Percentiles rank a stretch among this genome's conserved stretches.
Evolutionary conservation across 2,113 vertebrate species (phyloP).

Genomic region (Patagioenas fasciata): DNA sequence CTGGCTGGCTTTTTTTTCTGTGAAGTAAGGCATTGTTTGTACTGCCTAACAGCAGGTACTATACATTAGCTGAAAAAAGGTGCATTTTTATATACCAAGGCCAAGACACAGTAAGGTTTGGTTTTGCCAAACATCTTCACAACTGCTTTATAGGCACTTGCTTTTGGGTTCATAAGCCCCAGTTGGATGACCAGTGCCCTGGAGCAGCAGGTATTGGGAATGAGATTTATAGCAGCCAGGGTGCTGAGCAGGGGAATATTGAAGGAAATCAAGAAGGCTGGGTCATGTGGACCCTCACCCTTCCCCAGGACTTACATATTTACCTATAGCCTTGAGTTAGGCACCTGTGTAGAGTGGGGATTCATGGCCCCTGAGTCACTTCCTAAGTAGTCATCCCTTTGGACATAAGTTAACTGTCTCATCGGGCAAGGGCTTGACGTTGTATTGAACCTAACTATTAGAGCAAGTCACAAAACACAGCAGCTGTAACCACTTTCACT

Average conservation of each 20-base stretch:
- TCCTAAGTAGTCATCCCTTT: not conserved
- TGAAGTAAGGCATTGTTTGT: not conserved
- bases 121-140: not conserved
- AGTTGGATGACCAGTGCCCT: not conserved
- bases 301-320: not conserved
- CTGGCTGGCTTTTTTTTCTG: not conserved
- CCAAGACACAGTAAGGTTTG: not conserved
- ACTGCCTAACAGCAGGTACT: not conserved
- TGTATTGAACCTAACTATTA: not conserved
- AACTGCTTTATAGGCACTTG: not conserved
- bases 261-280: not conserved
- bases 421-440: not conserved
- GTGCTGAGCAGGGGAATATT: not conserved
- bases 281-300: not conserved
- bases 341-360: not conserved
- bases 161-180: not conserved
- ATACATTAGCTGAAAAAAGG: not conserved
- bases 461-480: not conserved
- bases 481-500: not conserved
- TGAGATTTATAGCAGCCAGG: not conserved
- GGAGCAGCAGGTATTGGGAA: not conserved
- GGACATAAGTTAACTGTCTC: not conserved
- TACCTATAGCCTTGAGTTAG: not conserved
- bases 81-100: not conserved
- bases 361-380: not conserved